phyloP scores from a whole-genome alignment of 2,888 invertebrate genomes.

The Lysandra coridon region DNA sequence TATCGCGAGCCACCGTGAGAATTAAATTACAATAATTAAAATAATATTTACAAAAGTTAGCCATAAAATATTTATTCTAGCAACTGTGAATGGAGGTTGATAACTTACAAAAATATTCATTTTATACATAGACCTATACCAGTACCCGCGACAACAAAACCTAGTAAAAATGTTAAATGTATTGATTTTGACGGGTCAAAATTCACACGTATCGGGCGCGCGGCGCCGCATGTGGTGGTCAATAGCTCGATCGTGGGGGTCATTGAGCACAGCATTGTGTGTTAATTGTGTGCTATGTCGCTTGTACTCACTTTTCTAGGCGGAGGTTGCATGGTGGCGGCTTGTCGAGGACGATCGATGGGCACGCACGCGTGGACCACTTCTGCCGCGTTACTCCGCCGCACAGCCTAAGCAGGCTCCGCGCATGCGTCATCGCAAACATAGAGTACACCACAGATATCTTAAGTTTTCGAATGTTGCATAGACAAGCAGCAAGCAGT shows the following conservation, averaged over 20 bases:
- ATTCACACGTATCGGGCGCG: neutral
- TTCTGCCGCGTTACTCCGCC: slow-evolving; percentile 51
- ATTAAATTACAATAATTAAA: neutral
- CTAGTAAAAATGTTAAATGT: neutral
- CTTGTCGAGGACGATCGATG: slow-evolving; percentile 51
- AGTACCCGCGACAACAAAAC: neutral
- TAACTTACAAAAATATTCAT: neutral
- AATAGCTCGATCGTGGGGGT: neutral
- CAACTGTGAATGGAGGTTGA: neutral
- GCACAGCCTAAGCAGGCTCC: slow-evolving; percentile 47
- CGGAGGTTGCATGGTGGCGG: slow-evolving; percentile 88
- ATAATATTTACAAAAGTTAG: neutral
- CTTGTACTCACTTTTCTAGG: slow-evolving; percentile 87
- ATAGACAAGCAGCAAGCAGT: too few relatives aligned
- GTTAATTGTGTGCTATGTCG: slow-evolving; percentile 30
- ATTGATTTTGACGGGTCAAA: slow-evolving; percentile 11
- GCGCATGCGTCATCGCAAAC: slow-evolving; percentile 43
- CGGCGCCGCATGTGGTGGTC: neutral
- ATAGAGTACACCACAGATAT: neutral
- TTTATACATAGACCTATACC: neutral
- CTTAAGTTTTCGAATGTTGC: neutral
- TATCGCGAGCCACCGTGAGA: neutral
- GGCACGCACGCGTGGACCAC: slow-evolving; percentile 54
- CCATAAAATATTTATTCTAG: neutral
- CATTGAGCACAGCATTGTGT: neutral